Evolutionary conservation across 2,113 vertebrate species (phyloP).

Genomic region (Eptesicus fuscus): DNA sequence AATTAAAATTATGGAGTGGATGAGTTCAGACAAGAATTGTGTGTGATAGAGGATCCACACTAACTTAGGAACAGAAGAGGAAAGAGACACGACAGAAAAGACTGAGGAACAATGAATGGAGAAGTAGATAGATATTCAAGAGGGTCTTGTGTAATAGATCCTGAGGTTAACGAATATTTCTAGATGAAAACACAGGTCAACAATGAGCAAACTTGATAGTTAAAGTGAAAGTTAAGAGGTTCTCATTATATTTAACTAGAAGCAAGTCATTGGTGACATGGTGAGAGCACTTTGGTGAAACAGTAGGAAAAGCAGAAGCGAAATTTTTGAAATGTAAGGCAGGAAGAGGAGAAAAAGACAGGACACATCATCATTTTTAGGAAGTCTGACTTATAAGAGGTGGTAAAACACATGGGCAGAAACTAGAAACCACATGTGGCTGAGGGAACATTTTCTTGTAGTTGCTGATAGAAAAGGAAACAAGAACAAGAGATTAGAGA

Average conservation of each 20-base stretch:
- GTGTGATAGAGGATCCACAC: not conserved
- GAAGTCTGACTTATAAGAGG: not conserved
- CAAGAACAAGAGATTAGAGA: not conserved
- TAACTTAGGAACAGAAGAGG: not conserved
- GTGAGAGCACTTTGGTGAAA: not conserved
- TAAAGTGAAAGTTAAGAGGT: not conserved
- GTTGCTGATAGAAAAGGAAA: not conserved
- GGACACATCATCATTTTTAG: not conserved
- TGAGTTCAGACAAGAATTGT: not conserved
- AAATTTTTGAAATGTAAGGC: not conserved
- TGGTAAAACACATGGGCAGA: not conserved
- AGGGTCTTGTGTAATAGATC: not conserved
- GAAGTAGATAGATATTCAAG: not conserved
- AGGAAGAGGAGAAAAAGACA: not conserved
- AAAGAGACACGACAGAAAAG: not conserved
- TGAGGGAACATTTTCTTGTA: not conserved
- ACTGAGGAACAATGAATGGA: not conserved
- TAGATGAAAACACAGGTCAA: not conserved
- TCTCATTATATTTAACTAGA: not conserved
- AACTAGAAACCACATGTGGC: not conserved
- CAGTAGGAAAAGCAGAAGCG: not conserved
- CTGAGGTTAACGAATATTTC: not conserved
- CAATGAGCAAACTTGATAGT: not conserved
- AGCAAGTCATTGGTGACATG: not conserved
- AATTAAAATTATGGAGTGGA: not conserved